These are phyloP conservation scores for Icerya purchasi DNA, from an alignment of 2,888 invertebrate genomes.

Conservation along the genomic window DNA sequence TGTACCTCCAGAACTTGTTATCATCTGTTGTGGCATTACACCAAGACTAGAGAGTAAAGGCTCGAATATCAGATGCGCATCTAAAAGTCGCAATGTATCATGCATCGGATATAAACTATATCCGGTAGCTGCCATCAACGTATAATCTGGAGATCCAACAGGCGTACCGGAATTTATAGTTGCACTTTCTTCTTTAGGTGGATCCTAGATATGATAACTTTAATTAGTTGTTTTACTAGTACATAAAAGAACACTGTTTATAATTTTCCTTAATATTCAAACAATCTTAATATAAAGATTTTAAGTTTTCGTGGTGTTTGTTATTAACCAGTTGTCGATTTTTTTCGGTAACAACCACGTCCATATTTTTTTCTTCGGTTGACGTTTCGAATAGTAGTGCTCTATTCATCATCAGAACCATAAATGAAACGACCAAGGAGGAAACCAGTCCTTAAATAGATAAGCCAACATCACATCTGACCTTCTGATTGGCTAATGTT, in stretches of 20 bases:
- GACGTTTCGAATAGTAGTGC: too few species aligned
- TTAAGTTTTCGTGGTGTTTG: too few species aligned
- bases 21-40: slow-evolving; percentile 71
- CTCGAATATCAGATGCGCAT: slow-evolving; percentile 84
- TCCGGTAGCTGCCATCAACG: slow-evolving; percentile 24
- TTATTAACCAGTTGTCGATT: too few species aligned
- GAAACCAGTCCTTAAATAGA: too few species aligned
- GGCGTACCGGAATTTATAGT: slow-evolving; percentile 1
- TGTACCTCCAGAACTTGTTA: slow-evolving; percentile 22
- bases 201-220: too few species aligned
- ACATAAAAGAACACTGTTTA: background rate
- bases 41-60: slow-evolving; percentile 73
- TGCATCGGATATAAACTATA: slow-evolving; percentile 54
- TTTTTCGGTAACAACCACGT: too few species aligned
- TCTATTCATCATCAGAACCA: too few species aligned
- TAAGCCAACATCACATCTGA: too few species aligned
- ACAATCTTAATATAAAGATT: background rate
- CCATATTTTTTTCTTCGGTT: too few species aligned
- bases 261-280: background rate
- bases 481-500: too few species aligned
- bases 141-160: slow-evolving; percentile 17
- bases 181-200: slow-evolving; percentile 9
- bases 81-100: slow-evolving; percentile 61
- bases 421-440: too few species aligned
- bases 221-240: too few species aligned